Base-by-base conservation (phyloP, 2,113 vertebrate genomes). In the Anseranas semipalmata region DNA sequence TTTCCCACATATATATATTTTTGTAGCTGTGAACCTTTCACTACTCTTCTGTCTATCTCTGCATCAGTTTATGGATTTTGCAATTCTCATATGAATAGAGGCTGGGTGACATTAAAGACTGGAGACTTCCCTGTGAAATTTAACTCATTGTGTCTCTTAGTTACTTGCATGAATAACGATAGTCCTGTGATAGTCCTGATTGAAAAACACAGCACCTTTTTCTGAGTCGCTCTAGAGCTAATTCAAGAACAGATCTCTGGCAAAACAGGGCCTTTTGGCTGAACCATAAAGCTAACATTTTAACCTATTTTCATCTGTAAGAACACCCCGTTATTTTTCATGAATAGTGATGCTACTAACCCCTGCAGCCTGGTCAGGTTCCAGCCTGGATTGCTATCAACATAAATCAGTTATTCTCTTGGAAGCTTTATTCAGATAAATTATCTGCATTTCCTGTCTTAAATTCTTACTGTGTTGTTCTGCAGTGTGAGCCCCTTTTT, bases 401-500 rank as follows among this genome's bases (percentile, higher is more conserved):
- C 81, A 77, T 80, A 93, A 96, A 94, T 96, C 85, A 93, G 91
- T 83, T 97, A 85, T 53, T 94, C 77, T 95, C 59, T 67, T 95
- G 91, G 87, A 96, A 83, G 84, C 84, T 83, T 95, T 94, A 87
- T 82, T 95, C 73, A 91, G 94, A 95, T 90, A 95, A 93, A 94
- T 96, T 95, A 95, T 92, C 95, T 95, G 87, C 91, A 95, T 92
- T 97, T 97, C 94, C 94, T 95, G 89, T 93, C 94, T 97, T 89
- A 87, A 93, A 87, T 87, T 95, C 92, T 89, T 89, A 73, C 3
- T 91, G 91, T 93, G 86, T 32, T 90, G 86, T 62, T 97, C 94
- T 95, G 90, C 95, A 87, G 86, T 73, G 73, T 70, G 82, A 92
- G 84, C 84, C 74, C 35, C 67, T 86, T 33, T 81, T 88, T 86